Conservation (phyloP, 2,797 vertebrate species). For the Fratercula arctica region DNA sequence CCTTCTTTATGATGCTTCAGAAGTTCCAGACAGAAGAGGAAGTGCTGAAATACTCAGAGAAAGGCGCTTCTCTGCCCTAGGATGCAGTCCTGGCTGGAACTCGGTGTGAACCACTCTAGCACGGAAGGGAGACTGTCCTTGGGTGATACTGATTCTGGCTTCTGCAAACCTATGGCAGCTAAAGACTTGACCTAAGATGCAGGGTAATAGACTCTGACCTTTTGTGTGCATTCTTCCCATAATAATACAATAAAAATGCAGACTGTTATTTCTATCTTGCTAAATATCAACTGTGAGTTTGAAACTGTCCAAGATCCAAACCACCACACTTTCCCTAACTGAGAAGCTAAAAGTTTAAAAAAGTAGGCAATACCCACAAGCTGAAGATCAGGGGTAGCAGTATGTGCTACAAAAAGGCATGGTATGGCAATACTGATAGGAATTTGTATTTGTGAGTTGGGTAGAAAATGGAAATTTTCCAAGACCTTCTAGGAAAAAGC, state of each 20-base stretch:
- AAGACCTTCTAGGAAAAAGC: neutral
- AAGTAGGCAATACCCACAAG: neutral
- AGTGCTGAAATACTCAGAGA: conserved; percentile 53
- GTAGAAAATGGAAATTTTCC: neutral
- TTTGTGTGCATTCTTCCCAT: conserved; percentile 41
- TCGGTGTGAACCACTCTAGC: neutral
- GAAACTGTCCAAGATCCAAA: conserved; percentile 11
- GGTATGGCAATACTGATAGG: neutral
- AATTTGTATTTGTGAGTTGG: neutral
- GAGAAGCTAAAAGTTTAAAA: neutral
- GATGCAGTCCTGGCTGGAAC: conserved; percentile 44
- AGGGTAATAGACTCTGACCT: conserved; percentile 25
- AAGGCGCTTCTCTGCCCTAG: conserved; percentile 15
- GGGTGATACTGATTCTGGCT: conserved; percentile 24
- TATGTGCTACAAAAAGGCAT: neutral
- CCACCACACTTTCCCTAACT: neutral
- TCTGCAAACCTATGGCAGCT: conserved; percentile 15
- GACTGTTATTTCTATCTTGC: conserved; percentile 42
- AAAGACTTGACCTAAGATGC: conserved; percentile 15
- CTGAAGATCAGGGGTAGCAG: neutral
- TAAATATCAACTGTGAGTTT: conserved; percentile 24
- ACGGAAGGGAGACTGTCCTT: neutral
- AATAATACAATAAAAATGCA: conserved; percentile 42
- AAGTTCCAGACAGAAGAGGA: conserved; percentile 67
- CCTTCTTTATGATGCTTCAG: conserved; percentile 62